Evolutionary conservation across 2,113 vertebrate species (phyloP).

Genomic region (Corvus cornix): DNA sequence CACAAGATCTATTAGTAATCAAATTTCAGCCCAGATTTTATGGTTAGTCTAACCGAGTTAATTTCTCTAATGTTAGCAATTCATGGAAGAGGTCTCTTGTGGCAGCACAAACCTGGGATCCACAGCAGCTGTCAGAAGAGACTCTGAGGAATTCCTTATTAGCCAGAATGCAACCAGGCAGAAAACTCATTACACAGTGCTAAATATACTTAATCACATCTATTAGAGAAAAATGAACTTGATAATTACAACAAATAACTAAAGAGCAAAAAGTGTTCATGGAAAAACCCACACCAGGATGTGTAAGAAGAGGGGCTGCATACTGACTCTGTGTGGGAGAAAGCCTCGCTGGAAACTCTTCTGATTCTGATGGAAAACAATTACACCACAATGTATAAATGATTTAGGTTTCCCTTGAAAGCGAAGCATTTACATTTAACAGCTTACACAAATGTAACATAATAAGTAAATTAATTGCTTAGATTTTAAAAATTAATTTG

Average conservation of each 20-base stretch:
- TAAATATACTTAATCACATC: conserved; percentile 99
- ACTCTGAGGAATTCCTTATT: conserved; percentile 88
- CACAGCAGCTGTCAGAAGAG: conserved; percentile 79
- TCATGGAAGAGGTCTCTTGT: conserved; percentile 73
- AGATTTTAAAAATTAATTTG: conserved; percentile 58
- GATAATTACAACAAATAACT: conserved; percentile 93
- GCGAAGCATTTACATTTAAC: conserved; percentile 60
- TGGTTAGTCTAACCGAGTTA: conserved; percentile 82
- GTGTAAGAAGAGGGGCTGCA: not conserved
- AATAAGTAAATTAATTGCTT: conserved; percentile 34
- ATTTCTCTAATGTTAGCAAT: conserved; percentile 81
- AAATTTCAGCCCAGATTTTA: conserved; percentile 82
- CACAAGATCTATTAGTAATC: conserved; percentile 75
- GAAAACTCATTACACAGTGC: conserved; percentile 99
- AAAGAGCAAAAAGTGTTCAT: conserved; percentile 82
- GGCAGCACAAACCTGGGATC: conserved; percentile 74
- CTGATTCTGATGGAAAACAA: not conserved
- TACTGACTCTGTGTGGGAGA: not conserved
- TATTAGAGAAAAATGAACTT: conserved; percentile 91
- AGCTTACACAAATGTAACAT: conserved; percentile 26
- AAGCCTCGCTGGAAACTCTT: not conserved
- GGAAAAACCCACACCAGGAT: conserved; percentile 48
- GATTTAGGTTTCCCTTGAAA: conserved; percentile 37
- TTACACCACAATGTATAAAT: not conserved
- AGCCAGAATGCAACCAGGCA: conserved; percentile 96